A percentile compares a stretch with the other conserved stretches of the same genome.
These are phyloP conservation scores for Sitta carolinensis DNA, from an alignment of 2,797 vertebrate species.

Conservation along the genomic window DNA sequence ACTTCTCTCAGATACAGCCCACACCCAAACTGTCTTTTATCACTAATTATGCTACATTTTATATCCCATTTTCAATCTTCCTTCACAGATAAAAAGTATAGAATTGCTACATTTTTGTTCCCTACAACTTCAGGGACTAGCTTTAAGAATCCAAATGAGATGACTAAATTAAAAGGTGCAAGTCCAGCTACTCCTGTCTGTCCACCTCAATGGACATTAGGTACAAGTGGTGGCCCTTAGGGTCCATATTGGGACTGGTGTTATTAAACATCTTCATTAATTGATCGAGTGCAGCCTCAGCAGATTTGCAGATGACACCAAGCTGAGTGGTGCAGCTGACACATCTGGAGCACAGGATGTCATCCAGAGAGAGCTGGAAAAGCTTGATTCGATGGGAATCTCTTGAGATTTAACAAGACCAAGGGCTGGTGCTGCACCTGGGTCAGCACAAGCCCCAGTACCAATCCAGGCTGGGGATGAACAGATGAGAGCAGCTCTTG, in stretches of 20 bases:
- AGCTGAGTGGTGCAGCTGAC: background rate
- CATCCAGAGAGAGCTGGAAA: background rate
- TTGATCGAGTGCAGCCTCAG: accelerated
- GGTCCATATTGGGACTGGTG: accelerated
- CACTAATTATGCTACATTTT: background rate
- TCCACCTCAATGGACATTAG: background rate
- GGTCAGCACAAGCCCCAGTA: background rate
- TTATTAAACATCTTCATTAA: background rate
- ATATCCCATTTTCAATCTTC: background rate
- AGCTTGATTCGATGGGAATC: accelerated
- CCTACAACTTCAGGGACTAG: background rate
- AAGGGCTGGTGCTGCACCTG: background rate
- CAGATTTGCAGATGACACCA: background rate
- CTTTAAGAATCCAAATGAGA: background rate
- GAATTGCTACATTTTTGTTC: background rate
- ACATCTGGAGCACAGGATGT: background rate
- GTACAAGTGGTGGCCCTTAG: background rate
- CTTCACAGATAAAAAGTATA: background rate
- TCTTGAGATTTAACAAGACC: background rate
- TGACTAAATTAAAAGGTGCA: background rate
- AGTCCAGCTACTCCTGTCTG: background rate
- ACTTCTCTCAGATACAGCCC: background rate
- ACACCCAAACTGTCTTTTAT: background rate
- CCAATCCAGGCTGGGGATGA: background rate
- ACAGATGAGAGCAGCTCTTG: background rate